Base-by-base conservation (phyloP, 2,113 vertebrate genomes). In the Eclectus roratus region DNA sequence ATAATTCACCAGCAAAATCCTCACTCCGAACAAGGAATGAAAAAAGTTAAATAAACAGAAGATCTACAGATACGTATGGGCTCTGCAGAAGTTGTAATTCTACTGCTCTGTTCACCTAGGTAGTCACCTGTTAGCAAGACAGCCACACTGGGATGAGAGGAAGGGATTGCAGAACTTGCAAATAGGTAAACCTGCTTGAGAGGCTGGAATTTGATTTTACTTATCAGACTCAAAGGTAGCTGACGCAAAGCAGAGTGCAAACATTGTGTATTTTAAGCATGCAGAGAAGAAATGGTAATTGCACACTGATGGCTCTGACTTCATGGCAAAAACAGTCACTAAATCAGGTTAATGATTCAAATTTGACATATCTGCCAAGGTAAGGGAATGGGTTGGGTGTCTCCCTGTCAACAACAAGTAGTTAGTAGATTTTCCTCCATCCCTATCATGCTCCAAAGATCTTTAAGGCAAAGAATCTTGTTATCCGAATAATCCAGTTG, bases 1-100 rank as follows among this genome's bases (percentile, higher is more conserved):
- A 98, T 98, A 97, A 98, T 95, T 98, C 76, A 94, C 80, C 37
- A 94, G 78, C 88, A 94, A 94, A 93, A 96, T 84, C 77, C 72
- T 84, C 50, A 68, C 90, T 94, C 94, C 68, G 83, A 96, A 83
- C 47, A 91, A 88, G 92, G 80, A 92, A 63, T 44, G 88, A 91
- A 77, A 93, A 94, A 95, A 95, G 56, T 82, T 73, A 93, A 95
- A 76, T 77, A 89, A 91, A 89, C 27, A 81, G 85, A 66, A 81
- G 56, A 56, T 69, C 52, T 72, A 69, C 56, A 76, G 52, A 66
- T 89, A 55, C 18, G 27, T 53, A 41, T 33, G 23, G 64, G 68
- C 76, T 88, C 91, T 88, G 85, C 73, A 79, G 77, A 93, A 47
- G 69, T 58, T 76, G 31, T 15, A 25, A 6, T 50, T 76, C 63